Evolutionary conservation across 2,797 vertebrate species (phyloP).

Genomic region (Pogoniulus pusillus): DNA sequence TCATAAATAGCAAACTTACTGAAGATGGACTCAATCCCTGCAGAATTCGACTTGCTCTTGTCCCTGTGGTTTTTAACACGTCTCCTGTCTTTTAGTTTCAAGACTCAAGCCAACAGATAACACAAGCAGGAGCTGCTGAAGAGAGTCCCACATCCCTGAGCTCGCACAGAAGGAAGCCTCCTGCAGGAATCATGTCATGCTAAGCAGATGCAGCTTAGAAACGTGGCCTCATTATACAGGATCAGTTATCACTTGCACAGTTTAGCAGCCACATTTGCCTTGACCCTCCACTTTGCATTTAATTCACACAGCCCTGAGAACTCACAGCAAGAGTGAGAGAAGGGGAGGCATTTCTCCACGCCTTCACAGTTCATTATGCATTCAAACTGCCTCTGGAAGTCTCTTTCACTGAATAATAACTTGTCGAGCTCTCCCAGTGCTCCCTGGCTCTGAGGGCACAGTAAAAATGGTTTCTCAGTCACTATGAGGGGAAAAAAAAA

Average conservation of each 20-base stretch:
- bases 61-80: background rate
- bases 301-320: background rate
- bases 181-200: background rate
- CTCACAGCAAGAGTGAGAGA: background rate
- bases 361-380: slow-evolving; percentile 29
- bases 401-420: slow-evolving; percentile 33
- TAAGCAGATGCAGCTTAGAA: background rate
- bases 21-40: too few relatives aligned
- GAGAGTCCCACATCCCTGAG: background rate
- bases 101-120: background rate
- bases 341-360: background rate
- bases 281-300: slow-evolving; percentile 1
- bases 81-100: background rate
- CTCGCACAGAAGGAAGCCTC: background rate
- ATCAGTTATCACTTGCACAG: background rate
- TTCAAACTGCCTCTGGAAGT: slow-evolving; percentile 41
- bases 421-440: slow-evolving; percentile 10
- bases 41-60: background rate
- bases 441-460: slow-evolving; percentile 17
- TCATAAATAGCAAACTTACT: too few relatives aligned
- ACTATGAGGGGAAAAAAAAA: background rate
- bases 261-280: background rate
- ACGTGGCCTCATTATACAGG: background rate
- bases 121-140: background rate
- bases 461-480: background rate